Percentiles rank a stretch among this genome's conserved stretches.
Conservation (phyloP, 2,888 invertebrate genomes). For the Palloptera scutellata region DNA sequence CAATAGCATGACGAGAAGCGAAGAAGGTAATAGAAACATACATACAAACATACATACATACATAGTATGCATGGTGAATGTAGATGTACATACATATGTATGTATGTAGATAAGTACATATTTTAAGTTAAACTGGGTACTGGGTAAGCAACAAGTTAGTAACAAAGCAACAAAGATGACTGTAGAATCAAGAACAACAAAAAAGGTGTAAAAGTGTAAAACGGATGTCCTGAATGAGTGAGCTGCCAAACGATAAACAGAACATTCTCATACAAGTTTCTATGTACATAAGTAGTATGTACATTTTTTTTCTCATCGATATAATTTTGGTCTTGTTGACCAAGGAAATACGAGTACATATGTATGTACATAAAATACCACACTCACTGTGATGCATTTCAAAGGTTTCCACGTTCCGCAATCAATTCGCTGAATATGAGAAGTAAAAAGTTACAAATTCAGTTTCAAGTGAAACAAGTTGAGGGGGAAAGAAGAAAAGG, state of each 20-base stretch:
- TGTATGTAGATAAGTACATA: not conserved
- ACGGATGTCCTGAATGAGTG: constrained; percentile 51
- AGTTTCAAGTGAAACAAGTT: constrained; percentile 1
- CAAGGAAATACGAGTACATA: constrained; percentile 21
- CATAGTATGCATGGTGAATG: no score
- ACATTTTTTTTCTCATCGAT: no score
- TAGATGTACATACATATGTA: no score
- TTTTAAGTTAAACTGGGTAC: constrained; percentile 1
- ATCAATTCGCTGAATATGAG: constrained; percentile 31
- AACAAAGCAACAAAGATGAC: constrained; percentile 14
- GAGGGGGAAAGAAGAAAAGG: not conserved
- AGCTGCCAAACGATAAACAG: no score
- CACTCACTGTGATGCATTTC: constrained; percentile 42
- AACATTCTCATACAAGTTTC: no score
- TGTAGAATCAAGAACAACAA: constrained; percentile 10
- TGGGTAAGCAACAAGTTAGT: constrained; percentile 3
- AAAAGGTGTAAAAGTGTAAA: constrained; percentile 6
- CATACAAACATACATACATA: not conserved
- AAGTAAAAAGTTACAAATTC: constrained; percentile 6
- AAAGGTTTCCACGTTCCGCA: constrained; percentile 47
- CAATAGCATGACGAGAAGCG: not conserved
- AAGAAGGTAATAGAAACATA: not conserved
- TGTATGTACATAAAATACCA: not conserved
- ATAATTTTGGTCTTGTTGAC: not conserved
- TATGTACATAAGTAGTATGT: no score